Evolutionary conservation across 2,113 vertebrate species (phyloP).

Genomic region (Heteronetta atricapilla): DNA sequence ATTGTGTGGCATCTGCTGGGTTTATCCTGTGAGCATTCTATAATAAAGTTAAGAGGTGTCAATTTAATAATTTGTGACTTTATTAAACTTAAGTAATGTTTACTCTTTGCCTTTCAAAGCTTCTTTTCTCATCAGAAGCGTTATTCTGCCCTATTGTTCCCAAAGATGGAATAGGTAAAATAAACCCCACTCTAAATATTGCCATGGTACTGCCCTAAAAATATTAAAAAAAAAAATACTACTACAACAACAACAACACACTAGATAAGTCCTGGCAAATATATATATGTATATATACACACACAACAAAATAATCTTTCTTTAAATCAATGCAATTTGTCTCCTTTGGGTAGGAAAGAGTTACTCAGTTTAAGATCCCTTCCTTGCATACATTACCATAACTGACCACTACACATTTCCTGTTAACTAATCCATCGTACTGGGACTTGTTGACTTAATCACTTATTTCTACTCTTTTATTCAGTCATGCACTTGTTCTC

Average conservation of each 20-base stretch:
- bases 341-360: background rate
- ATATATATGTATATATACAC: too few relatives aligned
- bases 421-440: background rate
- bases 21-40: background rate
- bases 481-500: background rate
- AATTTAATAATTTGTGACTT: background rate
- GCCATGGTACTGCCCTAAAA: background rate
- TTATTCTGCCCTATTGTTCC: background rate
- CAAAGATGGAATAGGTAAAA: background rate
- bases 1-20: background rate
- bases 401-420: background rate
- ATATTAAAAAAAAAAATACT: background rate
- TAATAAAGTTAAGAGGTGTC: background rate
- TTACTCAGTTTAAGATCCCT: background rate
- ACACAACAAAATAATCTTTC: background rate
- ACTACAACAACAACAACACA: background rate
- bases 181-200: background rate
- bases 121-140: background rate
- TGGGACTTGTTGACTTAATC: background rate
- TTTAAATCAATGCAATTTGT: background rate
- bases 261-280: background rate
- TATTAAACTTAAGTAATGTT: background rate
- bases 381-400: background rate
- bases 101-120: background rate
- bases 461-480: background rate